Percentiles rank a stretch among this genome's conserved stretches.
Conservation (phyloP, 2,888 invertebrate genomes). For the Luperina testacea region DNA sequence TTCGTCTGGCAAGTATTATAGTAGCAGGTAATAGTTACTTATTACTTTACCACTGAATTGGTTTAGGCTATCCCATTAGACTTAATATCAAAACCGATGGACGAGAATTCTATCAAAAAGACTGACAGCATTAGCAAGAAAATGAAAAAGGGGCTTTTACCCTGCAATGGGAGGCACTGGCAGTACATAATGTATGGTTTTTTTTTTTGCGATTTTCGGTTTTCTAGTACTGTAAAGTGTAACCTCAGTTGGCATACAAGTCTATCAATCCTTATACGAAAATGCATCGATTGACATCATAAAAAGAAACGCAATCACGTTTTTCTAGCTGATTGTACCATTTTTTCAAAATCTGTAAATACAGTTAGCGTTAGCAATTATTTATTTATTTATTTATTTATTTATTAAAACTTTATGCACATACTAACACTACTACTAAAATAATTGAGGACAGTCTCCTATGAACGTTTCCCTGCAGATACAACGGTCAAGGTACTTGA, state of each 20-base stretch:
- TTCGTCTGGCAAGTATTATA: no score
- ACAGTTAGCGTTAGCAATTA: not conserved
- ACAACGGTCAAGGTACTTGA: not conserved
- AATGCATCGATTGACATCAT: not conserved
- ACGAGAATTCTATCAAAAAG: not conserved
- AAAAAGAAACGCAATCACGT: not conserved
- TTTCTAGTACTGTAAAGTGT: not conserved
- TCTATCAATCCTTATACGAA: not conserved
- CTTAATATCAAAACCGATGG: not conserved
- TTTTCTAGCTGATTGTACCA: not conserved
- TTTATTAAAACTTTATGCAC: no score
- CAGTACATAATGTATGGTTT: not conserved
- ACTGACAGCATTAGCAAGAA: not conserved
- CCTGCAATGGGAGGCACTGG: not conserved
- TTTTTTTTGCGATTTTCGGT: not conserved
- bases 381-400: no score
- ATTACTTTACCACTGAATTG: not conserved
- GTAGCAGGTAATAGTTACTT: not conserved
- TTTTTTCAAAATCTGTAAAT: not conserved
- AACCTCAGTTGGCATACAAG: not conserved
- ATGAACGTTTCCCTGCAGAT: not conserved
- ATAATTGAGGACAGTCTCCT: not conserved
- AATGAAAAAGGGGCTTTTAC: not conserved
- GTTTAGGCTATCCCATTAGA: not conserved
- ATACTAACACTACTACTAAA: no score